Evolutionary conservation across 2,113 vertebrate genomes (phyloP).

Genomic region (Bubo bubo): DNA sequence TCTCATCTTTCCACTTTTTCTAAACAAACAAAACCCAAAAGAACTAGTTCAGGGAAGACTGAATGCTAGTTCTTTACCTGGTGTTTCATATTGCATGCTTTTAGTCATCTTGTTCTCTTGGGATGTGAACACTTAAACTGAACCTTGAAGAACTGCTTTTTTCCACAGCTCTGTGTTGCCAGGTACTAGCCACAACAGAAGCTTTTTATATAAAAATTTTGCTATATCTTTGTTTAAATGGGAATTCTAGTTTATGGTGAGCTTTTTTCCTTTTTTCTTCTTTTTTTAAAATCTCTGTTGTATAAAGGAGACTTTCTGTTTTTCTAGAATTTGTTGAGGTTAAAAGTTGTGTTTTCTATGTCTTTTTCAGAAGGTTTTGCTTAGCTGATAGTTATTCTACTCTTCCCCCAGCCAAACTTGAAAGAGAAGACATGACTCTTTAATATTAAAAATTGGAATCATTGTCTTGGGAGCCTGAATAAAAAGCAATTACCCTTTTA

Average conservation of each 20-base stretch:
- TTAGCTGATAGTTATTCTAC: not conserved
- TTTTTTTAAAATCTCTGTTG: not conserved
- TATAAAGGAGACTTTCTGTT: not conserved
- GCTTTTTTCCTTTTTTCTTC: not conserved
- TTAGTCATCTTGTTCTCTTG: not conserved
- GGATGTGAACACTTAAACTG: not conserved
- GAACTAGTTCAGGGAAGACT: not conserved
- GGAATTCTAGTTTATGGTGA: not conserved
- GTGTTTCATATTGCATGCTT: not conserved
- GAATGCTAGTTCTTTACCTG: not conserved
- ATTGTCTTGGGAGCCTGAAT: slow-evolving; percentile 5
- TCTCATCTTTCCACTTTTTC: not conserved
- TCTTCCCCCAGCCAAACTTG: not conserved
- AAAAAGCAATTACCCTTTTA: slow-evolving; percentile 22
- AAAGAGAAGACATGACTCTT: not conserved
- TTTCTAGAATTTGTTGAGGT: not conserved
- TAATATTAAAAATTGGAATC: not conserved
- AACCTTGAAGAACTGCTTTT: not conserved
- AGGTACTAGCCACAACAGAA: not conserved
- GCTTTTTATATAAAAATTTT: not conserved
- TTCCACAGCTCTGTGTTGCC: not conserved
- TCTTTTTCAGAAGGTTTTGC: not conserved
- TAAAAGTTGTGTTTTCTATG: not conserved
- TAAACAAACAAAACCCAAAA: not conserved
- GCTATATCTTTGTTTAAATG: not conserved